Conservation (phyloP, 2,888 invertebrate species). For the Andrena dorsata region DNA sequence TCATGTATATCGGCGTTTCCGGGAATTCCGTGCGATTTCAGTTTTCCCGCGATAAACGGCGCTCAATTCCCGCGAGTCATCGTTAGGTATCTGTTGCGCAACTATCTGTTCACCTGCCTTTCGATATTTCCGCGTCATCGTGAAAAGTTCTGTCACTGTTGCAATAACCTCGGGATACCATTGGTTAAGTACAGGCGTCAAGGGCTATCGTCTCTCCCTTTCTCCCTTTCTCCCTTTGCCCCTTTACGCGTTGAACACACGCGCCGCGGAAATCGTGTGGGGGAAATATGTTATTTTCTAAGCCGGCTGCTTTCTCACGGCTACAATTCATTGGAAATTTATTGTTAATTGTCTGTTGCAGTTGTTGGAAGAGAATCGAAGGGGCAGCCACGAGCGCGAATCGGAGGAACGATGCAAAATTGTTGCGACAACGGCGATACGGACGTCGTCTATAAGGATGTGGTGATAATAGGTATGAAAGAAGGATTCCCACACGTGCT, state of each 20-base stretch:
- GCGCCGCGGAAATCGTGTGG: no score
- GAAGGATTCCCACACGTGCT: not conserved
- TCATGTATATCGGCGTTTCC: no score
- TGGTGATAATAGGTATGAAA: constrained; percentile 65
- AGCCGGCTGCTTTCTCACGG: no score
- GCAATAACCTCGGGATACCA: no score
- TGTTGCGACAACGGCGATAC: constrained; percentile 44
- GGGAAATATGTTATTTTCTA: no score
- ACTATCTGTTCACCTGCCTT: not conserved
- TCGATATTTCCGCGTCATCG: not conserved
- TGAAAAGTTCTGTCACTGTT: no score
- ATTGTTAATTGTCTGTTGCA: constrained; percentile 28
- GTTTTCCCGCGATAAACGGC: not conserved
- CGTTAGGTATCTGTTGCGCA: not conserved
- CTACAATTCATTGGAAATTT: not conserved
- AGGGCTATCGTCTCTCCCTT: no score
- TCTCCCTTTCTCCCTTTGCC: no score
- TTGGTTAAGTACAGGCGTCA: no score
- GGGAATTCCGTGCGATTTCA: no score
- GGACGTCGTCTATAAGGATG: constrained; percentile 65
- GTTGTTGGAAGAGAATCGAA: constrained; percentile 14
- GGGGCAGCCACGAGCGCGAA: not conserved
- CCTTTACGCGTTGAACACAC: no score
- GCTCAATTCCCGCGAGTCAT: not conserved
- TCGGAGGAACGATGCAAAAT: constrained; percentile 57